These are phyloP conservation scores for Perodicticus potto DNA, from an alignment of 2,797 vertebrate genomes.

Conservation along the genomic window DNA sequence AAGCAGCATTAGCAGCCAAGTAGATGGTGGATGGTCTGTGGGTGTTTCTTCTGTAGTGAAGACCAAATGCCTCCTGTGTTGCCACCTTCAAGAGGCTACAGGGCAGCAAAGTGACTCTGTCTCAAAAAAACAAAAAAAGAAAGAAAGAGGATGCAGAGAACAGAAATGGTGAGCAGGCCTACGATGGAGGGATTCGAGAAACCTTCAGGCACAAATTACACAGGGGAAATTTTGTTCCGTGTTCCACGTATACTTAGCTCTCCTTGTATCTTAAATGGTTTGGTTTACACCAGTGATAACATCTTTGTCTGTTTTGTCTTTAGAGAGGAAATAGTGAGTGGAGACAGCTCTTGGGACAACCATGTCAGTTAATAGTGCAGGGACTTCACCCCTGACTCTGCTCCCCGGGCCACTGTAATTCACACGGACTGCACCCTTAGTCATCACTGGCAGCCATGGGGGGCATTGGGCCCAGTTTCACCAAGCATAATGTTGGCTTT, in stretches of 20 bases:
- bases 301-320: constrained; percentile 77
- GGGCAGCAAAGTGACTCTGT: background rate
- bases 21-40: background rate
- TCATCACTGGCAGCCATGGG: constrained; percentile 80
- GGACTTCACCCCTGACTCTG: constrained; percentile 44
- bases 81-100: constrained; percentile 37
- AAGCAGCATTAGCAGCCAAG: constrained; percentile 35
- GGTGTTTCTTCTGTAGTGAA: constrained; percentile 35
- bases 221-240: constrained; percentile 77
- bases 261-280: constrained; percentile 80
- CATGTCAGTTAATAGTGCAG: constrained; percentile 72
- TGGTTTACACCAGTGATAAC: constrained; percentile 85
- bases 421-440: constrained; percentile 72
- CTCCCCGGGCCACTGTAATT: constrained; percentile 78
- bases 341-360: constrained; percentile 66
- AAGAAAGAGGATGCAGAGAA: background rate
- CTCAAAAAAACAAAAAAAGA: too few relatives aligned
- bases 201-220: constrained; percentile 69
- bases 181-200: constrained; percentile 59
- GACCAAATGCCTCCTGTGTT: constrained; percentile 48
- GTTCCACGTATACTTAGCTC: constrained; percentile 74
- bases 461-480: constrained; percentile 74
- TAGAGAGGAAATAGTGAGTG: constrained; percentile 81
- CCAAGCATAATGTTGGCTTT: constrained; percentile 75
- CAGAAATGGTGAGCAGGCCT: constrained; percentile 1